Conservation (phyloP, 2,113 vertebrate genomes). For the Neotragus pygmaeus region DNA sequence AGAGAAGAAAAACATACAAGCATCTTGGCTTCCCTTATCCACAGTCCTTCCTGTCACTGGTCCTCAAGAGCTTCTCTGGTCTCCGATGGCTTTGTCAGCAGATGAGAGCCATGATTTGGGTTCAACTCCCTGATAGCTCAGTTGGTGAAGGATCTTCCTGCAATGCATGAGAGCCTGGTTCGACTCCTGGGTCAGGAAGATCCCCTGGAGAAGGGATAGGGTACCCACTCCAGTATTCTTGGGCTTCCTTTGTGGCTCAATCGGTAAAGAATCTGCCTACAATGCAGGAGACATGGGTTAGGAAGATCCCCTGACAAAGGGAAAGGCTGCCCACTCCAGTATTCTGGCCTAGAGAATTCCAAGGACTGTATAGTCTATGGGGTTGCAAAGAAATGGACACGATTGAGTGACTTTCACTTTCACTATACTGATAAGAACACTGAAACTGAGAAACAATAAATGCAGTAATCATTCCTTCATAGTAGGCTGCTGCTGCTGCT, state of each 20-base stretch:
- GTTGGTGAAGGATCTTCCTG: not conserved
- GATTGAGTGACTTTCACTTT: fast-evolving
- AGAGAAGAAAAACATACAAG: not conserved
- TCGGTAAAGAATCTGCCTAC: fast-evolving
- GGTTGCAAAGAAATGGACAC: not conserved
- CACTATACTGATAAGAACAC: not conserved
- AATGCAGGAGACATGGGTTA: not conserved
- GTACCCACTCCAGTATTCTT: not conserved
- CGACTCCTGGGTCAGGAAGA: not conserved
- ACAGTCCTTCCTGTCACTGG: not conserved
- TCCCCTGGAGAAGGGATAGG: not conserved
- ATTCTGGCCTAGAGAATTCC: not conserved
- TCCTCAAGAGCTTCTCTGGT: not conserved
- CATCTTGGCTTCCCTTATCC: not conserved
- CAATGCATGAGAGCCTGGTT: not conserved
- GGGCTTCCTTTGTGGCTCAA: not conserved
- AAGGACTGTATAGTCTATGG: not conserved
- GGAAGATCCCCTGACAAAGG: not conserved
- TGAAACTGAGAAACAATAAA: not conserved
- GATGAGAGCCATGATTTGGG: not conserved
- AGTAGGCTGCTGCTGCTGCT: not conserved
- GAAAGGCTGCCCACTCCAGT: not conserved
- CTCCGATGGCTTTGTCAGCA: not conserved
- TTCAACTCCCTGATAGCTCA: not conserved
- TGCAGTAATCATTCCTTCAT: not conserved